Percentiles rank a stretch among this genome's conserved stretches.
Evolutionary conservation across 2,113 vertebrate genomes (phyloP).

Genomic region (Scalopus aquaticus): DNA sequence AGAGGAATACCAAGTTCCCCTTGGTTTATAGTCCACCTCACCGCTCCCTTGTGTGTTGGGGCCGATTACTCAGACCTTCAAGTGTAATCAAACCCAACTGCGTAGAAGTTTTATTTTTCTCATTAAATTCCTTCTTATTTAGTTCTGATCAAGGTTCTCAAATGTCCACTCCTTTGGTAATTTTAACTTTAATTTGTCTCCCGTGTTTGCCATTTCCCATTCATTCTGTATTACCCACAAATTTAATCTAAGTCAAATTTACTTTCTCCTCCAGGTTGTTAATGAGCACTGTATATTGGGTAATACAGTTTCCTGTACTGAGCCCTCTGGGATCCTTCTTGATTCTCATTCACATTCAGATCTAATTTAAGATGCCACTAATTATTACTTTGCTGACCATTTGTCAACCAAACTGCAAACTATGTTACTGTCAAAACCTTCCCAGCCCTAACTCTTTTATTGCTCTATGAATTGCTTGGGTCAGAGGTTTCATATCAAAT

Average conservation of each 20-base stretch:
- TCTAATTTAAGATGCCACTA: conserved; percentile 71
- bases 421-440: conserved; percentile 23
- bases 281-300: conserved; percentile 55
- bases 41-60: no score
- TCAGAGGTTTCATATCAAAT: conserved; percentile 77
- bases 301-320: conserved; percentile 52
- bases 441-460: conserved; percentile 53
- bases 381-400: conserved; percentile 56
- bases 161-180: background rate
- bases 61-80: background rate
- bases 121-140: conserved; percentile 40
- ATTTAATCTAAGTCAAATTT: conserved; percentile 69
- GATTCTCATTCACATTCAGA: conserved; percentile 30
- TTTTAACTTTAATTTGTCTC: conserved; percentile 49
- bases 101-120: background rate
- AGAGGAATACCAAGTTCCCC: background rate
- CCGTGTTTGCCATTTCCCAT: conserved; percentile 25
- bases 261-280: conserved; percentile 55
- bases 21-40: background rate
- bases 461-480: conserved; percentile 72
- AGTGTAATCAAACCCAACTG: background rate
- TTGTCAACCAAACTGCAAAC: conserved; percentile 68
- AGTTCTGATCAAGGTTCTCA: conserved; percentile 45
- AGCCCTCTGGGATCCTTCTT: conserved; percentile 36
- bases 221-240: conserved; percentile 43